Evolutionary conservation across 1,140 invertebrate species (phyloP).

Genomic region (Spodoptera frugiperda): DNA sequence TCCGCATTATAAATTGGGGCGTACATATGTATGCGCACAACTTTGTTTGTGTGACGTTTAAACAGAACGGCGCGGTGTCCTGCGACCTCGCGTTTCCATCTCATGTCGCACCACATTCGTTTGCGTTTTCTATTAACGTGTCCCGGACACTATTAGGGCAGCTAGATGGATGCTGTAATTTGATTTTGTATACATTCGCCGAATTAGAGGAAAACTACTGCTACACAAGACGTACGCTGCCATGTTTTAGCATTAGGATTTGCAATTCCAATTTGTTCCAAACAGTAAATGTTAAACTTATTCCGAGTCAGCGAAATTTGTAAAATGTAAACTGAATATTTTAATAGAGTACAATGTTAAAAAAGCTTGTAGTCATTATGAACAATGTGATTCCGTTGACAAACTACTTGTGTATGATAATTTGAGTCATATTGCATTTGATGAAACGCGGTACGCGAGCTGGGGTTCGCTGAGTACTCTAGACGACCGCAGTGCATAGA

Average conservation of each 20-base stretch:
- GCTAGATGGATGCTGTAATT: conserved; percentile 78
- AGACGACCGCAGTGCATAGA: conserved; percentile 84
- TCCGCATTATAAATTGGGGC: conserved; percentile 84
- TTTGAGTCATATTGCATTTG: conserved; percentile 82
- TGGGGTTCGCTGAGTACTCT: conserved; percentile 75
- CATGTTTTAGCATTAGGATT: conserved; percentile 42
- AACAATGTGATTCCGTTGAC: conserved; percentile 67
- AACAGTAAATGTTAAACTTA: conserved; percentile 33
- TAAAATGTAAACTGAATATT: conserved; percentile 21
- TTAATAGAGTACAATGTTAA: conserved; percentile 30
- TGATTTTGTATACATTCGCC: conserved; percentile 74
- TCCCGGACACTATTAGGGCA: conserved; percentile 71
- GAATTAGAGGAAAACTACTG: conserved; percentile 68
- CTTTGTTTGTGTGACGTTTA: conserved; percentile 68
- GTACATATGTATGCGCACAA: conserved; percentile 62
- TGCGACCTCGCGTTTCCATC: conserved; percentile 69
- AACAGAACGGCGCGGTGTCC: conserved; percentile 58
- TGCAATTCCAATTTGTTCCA: conserved; percentile 29
- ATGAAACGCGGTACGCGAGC: conserved; percentile 73
- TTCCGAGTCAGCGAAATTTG: conserved; percentile 19
- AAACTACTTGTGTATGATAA: conserved; percentile 82
- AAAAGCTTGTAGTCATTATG: conserved; percentile 57
- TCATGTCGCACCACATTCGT: conserved; percentile 70
- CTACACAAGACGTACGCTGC: conserved; percentile 47
- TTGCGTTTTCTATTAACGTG: conserved; percentile 81